Percentiles rank a stretch among this genome's conserved stretches.
These are phyloP conservation scores for Alethe castanea DNA, from an alignment of 2,113 vertebrate genomes.

Conservation along the genomic window DNA sequence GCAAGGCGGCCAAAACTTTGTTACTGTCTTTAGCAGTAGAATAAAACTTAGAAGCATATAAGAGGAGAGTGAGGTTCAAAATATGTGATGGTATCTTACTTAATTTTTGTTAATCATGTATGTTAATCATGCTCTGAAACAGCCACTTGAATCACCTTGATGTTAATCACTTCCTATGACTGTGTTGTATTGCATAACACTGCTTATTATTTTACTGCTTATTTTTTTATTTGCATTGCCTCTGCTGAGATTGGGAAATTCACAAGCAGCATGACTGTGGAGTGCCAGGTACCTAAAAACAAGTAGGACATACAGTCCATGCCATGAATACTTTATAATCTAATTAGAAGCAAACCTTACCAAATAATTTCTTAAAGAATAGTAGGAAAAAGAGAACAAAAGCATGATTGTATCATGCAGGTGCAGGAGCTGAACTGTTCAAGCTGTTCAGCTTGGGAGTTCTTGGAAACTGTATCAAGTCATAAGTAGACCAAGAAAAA, in stretches of 20 bases:
- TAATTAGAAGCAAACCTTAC: conserved; percentile 1
- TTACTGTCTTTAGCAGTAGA: background rate
- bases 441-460: background rate
- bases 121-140: background rate
- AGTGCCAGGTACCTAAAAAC: background rate
- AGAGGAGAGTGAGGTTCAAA: background rate
- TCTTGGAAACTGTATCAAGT: background rate
- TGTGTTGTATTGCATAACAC: background rate
- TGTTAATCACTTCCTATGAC: background rate
- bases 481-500: background rate
- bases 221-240: background rate
- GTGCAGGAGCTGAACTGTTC: background rate
- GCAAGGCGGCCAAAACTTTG: background rate
- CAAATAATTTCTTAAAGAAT: background rate
- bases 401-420: background rate
- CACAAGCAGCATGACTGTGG: background rate
- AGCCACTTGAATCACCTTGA: background rate
- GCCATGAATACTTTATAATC: background rate
- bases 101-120: background rate
- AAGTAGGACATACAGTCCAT: background rate
- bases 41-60: background rate
- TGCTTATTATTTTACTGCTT: background rate
- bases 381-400: background rate
- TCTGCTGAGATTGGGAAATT: background rate
- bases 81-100: background rate